Evolutionary conservation across 2,888 invertebrate species (phyloP).

Genomic region (Dorcus hopei): DNA sequence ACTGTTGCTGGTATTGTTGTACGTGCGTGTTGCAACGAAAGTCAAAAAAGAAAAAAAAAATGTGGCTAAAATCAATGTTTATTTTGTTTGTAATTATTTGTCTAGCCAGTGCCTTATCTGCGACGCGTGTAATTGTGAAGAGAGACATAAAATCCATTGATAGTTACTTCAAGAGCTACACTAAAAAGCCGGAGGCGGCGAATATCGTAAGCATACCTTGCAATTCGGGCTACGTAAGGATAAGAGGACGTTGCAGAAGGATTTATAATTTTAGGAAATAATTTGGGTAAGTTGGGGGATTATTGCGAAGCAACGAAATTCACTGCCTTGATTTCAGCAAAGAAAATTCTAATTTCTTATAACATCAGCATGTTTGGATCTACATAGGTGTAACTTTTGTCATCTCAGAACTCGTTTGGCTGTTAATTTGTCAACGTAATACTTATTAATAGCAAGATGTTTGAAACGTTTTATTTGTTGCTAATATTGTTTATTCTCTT

Average conservation of each 20-base stretch:
- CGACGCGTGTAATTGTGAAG: neutral
- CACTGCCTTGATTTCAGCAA: neutral
- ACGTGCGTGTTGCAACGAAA: too few species aligned
- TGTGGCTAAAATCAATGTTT: too few species aligned
- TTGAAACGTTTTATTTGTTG: neutral
- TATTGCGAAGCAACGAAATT: neutral
- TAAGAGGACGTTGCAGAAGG: neutral
- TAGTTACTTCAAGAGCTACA: neutral
- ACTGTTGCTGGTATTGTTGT: too few species aligned
- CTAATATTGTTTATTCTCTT: neutral
- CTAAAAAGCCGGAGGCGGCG: neutral
- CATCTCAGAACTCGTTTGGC: neutral
- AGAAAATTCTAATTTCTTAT: neutral
- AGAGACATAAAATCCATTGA: neutral
- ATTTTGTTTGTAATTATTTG: too few species aligned
- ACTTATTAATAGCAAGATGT: too few species aligned
- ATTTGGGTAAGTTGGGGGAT: neutral
- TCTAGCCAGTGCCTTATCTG: neutral
- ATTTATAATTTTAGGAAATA: neutral
- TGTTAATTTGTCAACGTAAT: neutral
- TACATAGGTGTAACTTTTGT: neutral
- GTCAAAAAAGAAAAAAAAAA: too few species aligned
- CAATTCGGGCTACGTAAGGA: neutral
- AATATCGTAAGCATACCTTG: slow-evolving; percentile 2
- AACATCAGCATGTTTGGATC: too few species aligned